phyloP scores from a whole-genome alignment of 1,140 invertebrate genomes.

The Ceratina calcarata region DNA sequence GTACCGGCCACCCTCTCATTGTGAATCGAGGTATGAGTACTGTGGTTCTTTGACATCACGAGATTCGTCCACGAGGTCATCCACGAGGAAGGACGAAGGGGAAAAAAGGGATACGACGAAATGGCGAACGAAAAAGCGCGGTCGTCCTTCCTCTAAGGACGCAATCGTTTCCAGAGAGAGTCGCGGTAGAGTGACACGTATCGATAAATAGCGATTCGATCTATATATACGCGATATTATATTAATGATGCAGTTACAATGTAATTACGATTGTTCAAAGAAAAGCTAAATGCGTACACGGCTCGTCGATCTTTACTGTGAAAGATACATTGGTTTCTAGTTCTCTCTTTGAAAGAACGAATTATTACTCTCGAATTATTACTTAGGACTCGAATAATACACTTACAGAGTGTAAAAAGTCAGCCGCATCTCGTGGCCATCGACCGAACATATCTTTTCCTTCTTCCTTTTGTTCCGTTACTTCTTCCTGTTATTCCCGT shows the following conservation, averaged over 20 bases:
- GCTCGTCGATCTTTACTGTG: slow-evolving; percentile 67
- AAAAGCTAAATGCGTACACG: slow-evolving; percentile 63
- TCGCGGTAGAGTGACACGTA: slow-evolving; percentile 46
- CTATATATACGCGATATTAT: slow-evolving; percentile 35
- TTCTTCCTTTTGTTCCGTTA: neutral
- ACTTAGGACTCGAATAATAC: slow-evolving; percentile 64
- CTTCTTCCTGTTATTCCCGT: slow-evolving; percentile 23
- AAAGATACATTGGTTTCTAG: slow-evolving; percentile 62
- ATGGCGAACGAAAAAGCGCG: neutral
- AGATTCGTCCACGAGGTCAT: slow-evolving; percentile 29
- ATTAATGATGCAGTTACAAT: slow-evolving; percentile 57
- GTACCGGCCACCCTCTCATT: slow-evolving; percentile 48
- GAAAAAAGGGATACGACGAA: neutral
- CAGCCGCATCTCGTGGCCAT: slow-evolving; percentile 26
- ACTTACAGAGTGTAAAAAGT: slow-evolving; percentile 26
- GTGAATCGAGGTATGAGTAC: neutral
- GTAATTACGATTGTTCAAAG: slow-evolving; percentile 64
- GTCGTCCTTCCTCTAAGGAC: slow-evolving; percentile 43
- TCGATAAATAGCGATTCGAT: slow-evolving; percentile 43
- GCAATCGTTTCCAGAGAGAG: slow-evolving; percentile 29
- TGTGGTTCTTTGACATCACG: slow-evolving; percentile 9
- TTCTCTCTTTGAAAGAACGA: slow-evolving; percentile 31
- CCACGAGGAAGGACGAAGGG: slow-evolving; percentile 12
- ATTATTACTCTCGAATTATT: slow-evolving; percentile 67
- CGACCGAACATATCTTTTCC: neutral